Evolutionary conservation across 2,888 invertebrate genomes (phyloP).

Genomic region (Ectobius pallidus): DNA sequence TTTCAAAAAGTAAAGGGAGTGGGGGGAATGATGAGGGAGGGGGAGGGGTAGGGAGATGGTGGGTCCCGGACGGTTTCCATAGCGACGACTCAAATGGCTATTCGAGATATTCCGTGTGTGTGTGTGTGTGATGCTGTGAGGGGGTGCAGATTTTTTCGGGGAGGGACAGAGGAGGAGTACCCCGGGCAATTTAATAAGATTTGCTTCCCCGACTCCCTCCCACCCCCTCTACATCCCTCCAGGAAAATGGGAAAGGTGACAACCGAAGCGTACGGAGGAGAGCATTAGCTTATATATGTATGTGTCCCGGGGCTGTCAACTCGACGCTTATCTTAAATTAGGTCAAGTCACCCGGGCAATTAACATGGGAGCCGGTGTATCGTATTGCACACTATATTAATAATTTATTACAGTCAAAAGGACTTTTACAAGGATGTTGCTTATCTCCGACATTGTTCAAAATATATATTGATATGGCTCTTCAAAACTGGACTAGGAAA

Average conservation of each 20-base stretch:
- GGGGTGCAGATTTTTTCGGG: conserved; percentile 12
- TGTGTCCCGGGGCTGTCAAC: conserved; percentile 13
- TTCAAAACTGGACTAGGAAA: no score
- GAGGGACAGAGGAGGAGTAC: conserved; percentile 37
- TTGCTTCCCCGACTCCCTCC: conserved; percentile 42
- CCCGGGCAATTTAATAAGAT: conserved; percentile 50
- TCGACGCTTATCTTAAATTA: conserved; percentile 13
- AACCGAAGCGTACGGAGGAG: conserved; percentile 47
- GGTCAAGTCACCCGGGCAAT: conserved; percentile 1
- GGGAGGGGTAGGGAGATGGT: conserved; percentile 39
- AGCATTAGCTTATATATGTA: conserved; percentile 3
- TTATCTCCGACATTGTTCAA: no score
- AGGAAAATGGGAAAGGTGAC: conserved; percentile 50
- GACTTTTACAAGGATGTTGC: no score
- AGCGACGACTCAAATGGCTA: conserved; percentile 47
- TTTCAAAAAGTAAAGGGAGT: conserved; percentile 42
- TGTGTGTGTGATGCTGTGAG: conserved; percentile 18
- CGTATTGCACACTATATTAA: neutral
- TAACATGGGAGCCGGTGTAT: neutral
- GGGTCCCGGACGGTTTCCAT: conserved; percentile 44
- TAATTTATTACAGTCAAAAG: no score
- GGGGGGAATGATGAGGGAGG: conserved; percentile 38
- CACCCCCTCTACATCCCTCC: conserved; percentile 16
- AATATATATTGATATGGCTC: no score
- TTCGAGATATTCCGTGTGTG: conserved; percentile 47